Evolutionary conservation across 2,888 invertebrate genomes (phyloP).

Genomic region (Mayetiola destructor): DNA sequence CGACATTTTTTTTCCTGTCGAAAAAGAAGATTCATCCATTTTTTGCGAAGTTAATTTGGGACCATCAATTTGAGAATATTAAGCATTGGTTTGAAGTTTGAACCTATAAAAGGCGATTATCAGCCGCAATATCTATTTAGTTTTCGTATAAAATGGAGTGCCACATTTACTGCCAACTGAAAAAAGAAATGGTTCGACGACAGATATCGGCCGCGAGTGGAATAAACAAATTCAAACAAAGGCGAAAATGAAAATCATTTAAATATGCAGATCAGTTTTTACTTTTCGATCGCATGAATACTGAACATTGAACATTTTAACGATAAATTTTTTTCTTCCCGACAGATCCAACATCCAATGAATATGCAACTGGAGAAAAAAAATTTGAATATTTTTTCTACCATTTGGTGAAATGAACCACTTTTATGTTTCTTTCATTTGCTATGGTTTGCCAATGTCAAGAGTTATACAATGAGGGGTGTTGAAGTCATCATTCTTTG

Average conservation of each 20-base stretch:
- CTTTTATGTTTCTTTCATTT: not conserved
- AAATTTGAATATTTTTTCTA: not conserved
- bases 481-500: not conserved
- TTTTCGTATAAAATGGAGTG: not conserved
- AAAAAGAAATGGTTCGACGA: not conserved
- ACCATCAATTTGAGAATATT: conserved; percentile 10
- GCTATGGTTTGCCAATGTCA: not conserved
- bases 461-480: conserved; percentile 7
- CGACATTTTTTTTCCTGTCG: too few relatives aligned
- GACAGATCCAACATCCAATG: not conserved
- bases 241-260: not conserved
- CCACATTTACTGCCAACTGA: not conserved
- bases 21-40: conserved; percentile 4
- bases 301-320: not conserved
- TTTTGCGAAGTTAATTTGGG: not conserved
- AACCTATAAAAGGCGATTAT: conserved; percentile 11
- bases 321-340: not conserved
- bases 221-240: not conserved
- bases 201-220: conserved; percentile 1
- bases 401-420: not conserved
- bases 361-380: not conserved
- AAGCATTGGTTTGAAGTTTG: not conserved
- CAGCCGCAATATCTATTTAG: not conserved
- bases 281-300: not conserved
- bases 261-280: not conserved